Percentiles rank a stretch among this genome's conserved stretches.
These are phyloP conservation scores for Leontopithecus rosalia DNA, from an alignment of 2,797 vertebrate species.

Conservation along the genomic window DNA sequence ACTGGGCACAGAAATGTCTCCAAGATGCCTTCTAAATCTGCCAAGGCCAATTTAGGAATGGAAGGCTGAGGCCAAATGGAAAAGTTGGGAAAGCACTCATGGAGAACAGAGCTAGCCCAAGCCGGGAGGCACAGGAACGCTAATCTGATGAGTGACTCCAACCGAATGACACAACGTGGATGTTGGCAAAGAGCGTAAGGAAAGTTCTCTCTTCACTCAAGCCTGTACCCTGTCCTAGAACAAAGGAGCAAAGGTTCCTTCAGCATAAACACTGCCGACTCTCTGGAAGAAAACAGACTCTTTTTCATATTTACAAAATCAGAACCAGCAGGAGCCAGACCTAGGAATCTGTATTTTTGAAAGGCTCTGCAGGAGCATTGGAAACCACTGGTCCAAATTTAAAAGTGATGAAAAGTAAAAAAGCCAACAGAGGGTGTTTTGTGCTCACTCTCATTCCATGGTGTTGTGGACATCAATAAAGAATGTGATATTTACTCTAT, in stretches of 20 bases:
- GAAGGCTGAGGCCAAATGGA: conserved; percentile 23
- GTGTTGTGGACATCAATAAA: not conserved
- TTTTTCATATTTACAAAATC: conserved; percentile 15
- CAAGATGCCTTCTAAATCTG: conserved; percentile 35
- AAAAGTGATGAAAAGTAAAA: not conserved
- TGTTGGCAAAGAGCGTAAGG: conserved; percentile 41
- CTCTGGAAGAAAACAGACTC: not conserved
- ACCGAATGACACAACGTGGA: not conserved
- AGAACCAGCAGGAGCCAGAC: not conserved
- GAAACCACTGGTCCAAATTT: not conserved
- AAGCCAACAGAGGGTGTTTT: not conserved
- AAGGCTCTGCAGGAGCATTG: not conserved
- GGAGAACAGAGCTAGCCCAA: not conserved
- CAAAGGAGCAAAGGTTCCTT: conserved; percentile 65
- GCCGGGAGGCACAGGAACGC: not conserved
- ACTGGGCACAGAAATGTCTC: conserved; percentile 7
- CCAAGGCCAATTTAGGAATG: conserved; percentile 33
- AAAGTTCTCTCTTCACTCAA: conserved; percentile 23
- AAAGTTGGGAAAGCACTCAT: not conserved
- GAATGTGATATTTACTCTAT: not conserved
- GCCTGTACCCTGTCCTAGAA: conserved; percentile 51
- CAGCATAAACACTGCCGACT: conserved; percentile 54
- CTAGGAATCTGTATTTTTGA: not conserved
- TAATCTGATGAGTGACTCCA: not conserved
- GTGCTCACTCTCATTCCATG: not conserved